A percentile compares a stretch with the other conserved stretches of the same genome.
Evolutionary conservation across 2,797 vertebrate species (phyloP).

Genomic region (Salmo trutta): DNA sequence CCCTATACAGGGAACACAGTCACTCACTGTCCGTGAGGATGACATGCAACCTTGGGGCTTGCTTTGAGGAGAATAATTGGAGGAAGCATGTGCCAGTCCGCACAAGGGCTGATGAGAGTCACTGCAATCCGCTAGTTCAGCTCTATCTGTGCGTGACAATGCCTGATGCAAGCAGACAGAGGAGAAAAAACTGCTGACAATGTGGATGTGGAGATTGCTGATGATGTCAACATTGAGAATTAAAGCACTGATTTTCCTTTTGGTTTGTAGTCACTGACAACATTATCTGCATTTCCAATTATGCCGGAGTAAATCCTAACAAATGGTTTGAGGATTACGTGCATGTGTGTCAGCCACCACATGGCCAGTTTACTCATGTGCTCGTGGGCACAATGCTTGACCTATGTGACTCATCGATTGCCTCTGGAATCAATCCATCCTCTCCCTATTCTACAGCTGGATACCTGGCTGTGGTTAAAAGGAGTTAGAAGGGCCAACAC

Average conservation of each 20-base stretch:
- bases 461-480: not conserved
- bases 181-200: not conserved
- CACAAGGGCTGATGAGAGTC: not conserved
- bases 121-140: not conserved
- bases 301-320: not conserved
- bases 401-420: not conserved
- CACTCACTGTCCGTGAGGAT: too few species aligned
- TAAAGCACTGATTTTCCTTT: not conserved
- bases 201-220: not conserved
- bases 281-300: not conserved
- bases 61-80: not conserved
- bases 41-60: not conserved
- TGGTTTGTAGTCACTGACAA: not conserved
- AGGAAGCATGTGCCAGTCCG: constrained; percentile 1
- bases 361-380: not conserved
- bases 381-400: not conserved
- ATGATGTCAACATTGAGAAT: not conserved
- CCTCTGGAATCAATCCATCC: not conserved
- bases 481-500: not conserved
- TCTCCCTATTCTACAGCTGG: not conserved
- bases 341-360: not conserved
- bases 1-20: too few species aligned
- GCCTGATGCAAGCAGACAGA: not conserved
- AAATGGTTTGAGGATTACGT: not conserved
- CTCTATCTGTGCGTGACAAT: not conserved